A percentile compares a stretch with the other conserved stretches of the same genome.
Conservation (phyloP, 2,797 vertebrate species). For the Coreius guichenoti region DNA sequence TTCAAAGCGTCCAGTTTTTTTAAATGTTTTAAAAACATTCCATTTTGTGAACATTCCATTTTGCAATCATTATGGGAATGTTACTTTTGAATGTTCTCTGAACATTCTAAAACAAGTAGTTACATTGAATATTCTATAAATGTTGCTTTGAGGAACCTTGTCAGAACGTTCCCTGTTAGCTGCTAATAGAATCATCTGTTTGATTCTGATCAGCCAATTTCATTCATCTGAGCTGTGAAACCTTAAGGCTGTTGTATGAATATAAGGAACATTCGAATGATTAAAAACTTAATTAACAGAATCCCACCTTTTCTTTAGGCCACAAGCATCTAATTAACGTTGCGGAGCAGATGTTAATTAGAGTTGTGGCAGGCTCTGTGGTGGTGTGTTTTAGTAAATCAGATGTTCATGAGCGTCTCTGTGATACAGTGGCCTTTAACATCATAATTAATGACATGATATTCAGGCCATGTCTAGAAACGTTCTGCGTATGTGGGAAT, state of each 20-base stretch:
- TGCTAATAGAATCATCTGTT: background rate
- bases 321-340: constrained; percentile 31
- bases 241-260: background rate
- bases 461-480: background rate
- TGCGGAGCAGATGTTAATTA: constrained; percentile 31
- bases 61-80: background rate
- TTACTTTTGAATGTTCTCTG: background rate
- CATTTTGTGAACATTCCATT: background rate
- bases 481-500: background rate
- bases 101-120: too few relatives aligned
- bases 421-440: constrained; percentile 9
- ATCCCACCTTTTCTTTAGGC: constrained; percentile 5
- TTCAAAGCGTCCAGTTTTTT: background rate
- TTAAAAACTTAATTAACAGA: constrained; percentile 37
- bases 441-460: background rate
- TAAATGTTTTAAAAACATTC: background rate
- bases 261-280: background rate
- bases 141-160: background rate
- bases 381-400: background rate
- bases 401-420: background rate
- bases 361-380: background rate
- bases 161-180: background rate
- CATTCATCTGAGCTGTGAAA: background rate
- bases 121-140: background rate
- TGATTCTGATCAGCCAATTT: background rate